Percentiles rank a stretch among this genome's conserved stretches.
phyloP scores from a whole-genome alignment of 1,140 invertebrate genomes.

The Pygmarrhopalites habei region DNA sequence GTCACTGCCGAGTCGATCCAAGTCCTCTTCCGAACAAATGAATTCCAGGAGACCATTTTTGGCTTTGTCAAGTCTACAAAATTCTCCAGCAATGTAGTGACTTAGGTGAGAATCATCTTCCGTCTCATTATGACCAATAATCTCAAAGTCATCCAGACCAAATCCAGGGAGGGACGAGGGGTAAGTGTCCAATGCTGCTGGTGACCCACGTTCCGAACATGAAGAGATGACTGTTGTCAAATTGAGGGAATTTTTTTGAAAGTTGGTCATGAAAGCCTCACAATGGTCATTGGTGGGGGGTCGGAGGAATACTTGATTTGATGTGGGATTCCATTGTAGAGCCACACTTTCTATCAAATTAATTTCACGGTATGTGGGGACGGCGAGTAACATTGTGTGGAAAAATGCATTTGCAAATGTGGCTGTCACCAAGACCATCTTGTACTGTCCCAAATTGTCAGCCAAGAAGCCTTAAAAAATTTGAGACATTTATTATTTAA shows the following conservation, averaged over 20 bases:
- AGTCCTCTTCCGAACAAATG: neutral
- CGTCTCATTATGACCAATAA: no score
- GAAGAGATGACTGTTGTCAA: neutral
- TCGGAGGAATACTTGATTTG: neutral
- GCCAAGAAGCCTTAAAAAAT: slow-evolving; percentile 70
- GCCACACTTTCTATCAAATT: neutral
- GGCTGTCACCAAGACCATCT: slow-evolving; percentile 64
- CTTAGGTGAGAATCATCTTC: neutral
- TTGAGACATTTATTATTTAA: no score
- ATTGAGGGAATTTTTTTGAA: neutral
- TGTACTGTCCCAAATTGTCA: slow-evolving; percentile 73
- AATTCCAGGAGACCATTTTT: neutral
- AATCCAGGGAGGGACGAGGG: no score
- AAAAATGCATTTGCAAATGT: slow-evolving; percentile 62
- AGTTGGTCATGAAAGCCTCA: neutral
- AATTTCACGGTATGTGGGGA: slow-evolving; percentile 25
- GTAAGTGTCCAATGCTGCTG: no score
- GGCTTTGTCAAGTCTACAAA: neutral
- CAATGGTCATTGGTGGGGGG: neutral
- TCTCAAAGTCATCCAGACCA: no score
- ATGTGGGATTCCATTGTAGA: neutral
- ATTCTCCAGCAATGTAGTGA: neutral
- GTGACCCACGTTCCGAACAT: slow-evolving; percentile 1
- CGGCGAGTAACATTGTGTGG: slow-evolving; percentile 58
- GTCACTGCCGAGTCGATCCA: neutral